Evolutionary conservation across 1,140 invertebrate species (phyloP).

Genomic region (Chelonus insularis): DNA sequence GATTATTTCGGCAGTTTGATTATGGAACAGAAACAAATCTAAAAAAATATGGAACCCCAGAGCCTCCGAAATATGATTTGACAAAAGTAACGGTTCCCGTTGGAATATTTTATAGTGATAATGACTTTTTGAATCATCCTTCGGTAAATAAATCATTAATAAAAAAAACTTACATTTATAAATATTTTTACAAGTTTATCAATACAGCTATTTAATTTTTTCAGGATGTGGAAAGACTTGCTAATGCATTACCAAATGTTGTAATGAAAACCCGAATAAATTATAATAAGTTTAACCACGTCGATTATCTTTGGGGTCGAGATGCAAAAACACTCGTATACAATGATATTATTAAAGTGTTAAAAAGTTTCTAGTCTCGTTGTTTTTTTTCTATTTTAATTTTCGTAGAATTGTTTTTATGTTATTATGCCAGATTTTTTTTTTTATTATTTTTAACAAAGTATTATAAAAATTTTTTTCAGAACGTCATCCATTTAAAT

Average conservation of each 20-base stretch:
- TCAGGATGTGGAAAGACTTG: constrained; percentile 64
- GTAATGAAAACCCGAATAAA: no score
- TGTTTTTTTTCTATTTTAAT: no score
- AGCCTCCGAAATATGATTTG: constrained; percentile 61
- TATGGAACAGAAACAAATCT: constrained; percentile 59
- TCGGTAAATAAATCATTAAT: constrained; percentile 51
- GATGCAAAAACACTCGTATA: no score
- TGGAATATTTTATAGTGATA: constrained; percentile 72
- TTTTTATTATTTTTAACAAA: no score
- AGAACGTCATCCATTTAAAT: no score
- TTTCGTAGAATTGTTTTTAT: no score
- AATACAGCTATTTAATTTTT: constrained; percentile 17
- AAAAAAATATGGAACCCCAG: constrained; percentile 53
- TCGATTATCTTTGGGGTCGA: no score
- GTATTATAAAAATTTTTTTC: no score
- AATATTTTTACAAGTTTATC: constrained; percentile 13
- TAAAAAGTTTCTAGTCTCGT: no score
- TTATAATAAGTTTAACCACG: no score
- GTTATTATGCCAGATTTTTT: no score
- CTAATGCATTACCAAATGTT: constrained; percentile 61
- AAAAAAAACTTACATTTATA: neutral
- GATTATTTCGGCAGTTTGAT: constrained; percentile 61
- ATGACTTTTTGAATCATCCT: constrained; percentile 71
- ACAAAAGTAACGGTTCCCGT: constrained; percentile 61
- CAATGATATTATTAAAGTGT: no score